A percentile compares a stretch with the other conserved stretches of the same genome.
Evolutionary conservation across 2,888 invertebrate genomes (phyloP).

Genomic region (Ypsolopha scabrella): DNA sequence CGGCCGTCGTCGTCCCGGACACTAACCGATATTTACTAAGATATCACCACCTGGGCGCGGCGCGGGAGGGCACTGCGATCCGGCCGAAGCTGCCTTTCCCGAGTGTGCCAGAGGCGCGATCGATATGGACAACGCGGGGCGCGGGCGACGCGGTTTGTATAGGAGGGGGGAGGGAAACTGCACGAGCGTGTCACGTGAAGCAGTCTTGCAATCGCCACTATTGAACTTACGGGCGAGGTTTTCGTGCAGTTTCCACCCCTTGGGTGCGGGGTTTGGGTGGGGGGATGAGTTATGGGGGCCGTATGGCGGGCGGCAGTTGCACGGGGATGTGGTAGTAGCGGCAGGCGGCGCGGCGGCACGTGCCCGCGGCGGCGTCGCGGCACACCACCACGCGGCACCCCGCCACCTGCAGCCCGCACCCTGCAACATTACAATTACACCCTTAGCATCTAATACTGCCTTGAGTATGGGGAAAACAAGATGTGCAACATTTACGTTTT

Average conservation of each 20-base stretch:
- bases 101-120: constrained; percentile 54
- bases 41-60: constrained; percentile 40
- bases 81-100: constrained; percentile 41
- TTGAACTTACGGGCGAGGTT: constrained; percentile 5
- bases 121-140: constrained; percentile 45
- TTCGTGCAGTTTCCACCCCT: not conserved
- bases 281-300: constrained; percentile 50
- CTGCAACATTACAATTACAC: constrained; percentile 63
- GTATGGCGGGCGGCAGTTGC: constrained; percentile 83
- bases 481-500: no score
- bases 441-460: not conserved
- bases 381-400: constrained; percentile 96
- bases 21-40: constrained; percentile 49
- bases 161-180: constrained; percentile 14
- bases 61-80: constrained; percentile 31
- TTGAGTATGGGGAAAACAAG: not conserved
- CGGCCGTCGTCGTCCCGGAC: constrained; percentile 24
- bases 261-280: constrained; percentile 22
- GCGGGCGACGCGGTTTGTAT: constrained; percentile 27
- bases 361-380: constrained; percentile 94
- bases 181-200: constrained; percentile 12
- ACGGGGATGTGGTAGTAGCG: constrained; percentile 98
- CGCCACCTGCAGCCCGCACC: constrained; percentile 94
- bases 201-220: constrained; percentile 1
- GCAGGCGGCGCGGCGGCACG: constrained; percentile 93